These are phyloP conservation scores for Drosophila tanythrix DNA, from an alignment of 2,888 invertebrate genomes.

Conservation along the genomic window DNA sequence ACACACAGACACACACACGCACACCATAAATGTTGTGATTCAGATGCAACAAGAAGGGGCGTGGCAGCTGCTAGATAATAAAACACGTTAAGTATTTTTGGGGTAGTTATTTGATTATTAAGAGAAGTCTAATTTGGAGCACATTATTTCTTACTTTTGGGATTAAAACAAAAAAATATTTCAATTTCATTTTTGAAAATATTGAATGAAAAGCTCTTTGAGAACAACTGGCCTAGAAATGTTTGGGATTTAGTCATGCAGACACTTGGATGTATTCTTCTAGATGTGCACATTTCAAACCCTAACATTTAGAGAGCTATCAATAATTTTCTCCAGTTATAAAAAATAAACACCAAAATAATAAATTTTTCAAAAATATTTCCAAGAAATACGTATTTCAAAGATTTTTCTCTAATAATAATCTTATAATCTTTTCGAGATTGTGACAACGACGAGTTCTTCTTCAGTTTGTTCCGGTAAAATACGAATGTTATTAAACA, in stretches of 20 bases:
- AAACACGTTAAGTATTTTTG: background rate
- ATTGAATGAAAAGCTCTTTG: fast-evolving
- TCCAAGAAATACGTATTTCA: background rate
- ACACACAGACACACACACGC: background rate
- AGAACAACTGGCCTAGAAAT: background rate
- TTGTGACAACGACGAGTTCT: no score
- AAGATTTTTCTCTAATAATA: background rate
- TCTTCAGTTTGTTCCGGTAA: no score
- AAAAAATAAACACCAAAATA: no score
- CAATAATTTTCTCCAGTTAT: background rate
- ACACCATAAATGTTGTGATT: background rate
- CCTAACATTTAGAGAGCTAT: background rate
- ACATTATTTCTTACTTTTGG: background rate
- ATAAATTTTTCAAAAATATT: background rate
- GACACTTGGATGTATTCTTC: background rate
- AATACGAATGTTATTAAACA: no score
- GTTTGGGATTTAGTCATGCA: background rate
- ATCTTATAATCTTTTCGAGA: background rate
- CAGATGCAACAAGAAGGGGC: constrained; percentile 7
- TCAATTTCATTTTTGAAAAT: no score
- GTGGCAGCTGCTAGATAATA: constrained; percentile 1
- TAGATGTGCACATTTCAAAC: background rate
- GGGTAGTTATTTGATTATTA: background rate
- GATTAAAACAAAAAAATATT: background rate
- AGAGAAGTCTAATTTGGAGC: background rate